Percentiles rank a stretch among this genome's conserved stretches.
Evolutionary conservation across 2,888 invertebrate genomes (phyloP).

Genomic region (Xestia ashworthii): DNA sequence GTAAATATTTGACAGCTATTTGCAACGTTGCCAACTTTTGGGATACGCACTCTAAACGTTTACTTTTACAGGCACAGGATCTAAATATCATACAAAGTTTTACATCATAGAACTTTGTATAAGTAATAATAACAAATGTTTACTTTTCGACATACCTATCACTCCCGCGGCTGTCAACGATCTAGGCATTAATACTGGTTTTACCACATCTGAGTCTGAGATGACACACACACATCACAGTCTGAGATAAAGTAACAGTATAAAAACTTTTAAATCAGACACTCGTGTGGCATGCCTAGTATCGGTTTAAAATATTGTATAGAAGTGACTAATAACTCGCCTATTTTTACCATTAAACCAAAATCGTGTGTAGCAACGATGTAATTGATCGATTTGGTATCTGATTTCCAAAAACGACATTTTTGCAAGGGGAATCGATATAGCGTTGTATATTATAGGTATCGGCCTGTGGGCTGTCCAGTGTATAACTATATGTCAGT

Average conservation of each 20-base stretch:
- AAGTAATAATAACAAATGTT: not conserved
- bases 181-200: conserved; percentile 26
- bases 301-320: conserved; percentile 9
- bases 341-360: conserved; percentile 1
- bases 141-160: not conserved
- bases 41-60: no score
- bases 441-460: conserved; percentile 13
- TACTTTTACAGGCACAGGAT: not conserved
- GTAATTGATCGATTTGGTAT: conserved; percentile 33
- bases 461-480: conserved; percentile 39
- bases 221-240: no score
- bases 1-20: no score
- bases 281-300: not conserved
- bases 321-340: conserved; percentile 1
- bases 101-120: not conserved
- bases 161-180: not conserved
- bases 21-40: no score
- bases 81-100: not conserved
- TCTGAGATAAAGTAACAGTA: not conserved
- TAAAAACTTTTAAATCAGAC: not conserved
- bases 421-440: conserved; percentile 12
- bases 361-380: not conserved
- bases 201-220: not conserved
- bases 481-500: conserved; percentile 63
- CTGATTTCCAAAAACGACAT: conserved; percentile 26